Conservation (phyloP, 2,888 invertebrate species). For the Desoria tigrina region DNA sequence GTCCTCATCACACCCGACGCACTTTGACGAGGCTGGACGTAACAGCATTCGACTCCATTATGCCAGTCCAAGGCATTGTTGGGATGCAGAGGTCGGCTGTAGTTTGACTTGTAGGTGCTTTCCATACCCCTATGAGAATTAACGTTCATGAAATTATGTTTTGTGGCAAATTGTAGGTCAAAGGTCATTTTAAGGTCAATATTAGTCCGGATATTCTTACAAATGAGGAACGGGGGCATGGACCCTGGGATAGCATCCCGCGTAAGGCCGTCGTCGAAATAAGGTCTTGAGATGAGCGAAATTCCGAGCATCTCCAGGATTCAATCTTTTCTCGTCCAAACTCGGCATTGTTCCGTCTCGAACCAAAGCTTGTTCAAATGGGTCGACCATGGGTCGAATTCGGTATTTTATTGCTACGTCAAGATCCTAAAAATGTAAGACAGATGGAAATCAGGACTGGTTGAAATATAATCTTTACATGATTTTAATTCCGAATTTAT, state of each 20-base stretch:
- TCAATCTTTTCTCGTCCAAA: background rate
- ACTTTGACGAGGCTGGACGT: slow-evolving; percentile 9
- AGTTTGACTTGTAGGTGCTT: background rate
- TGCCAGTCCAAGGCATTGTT: slow-evolving; percentile 3
- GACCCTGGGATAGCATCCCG: slow-evolving; percentile 3
- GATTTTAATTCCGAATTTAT: too few relatives aligned
- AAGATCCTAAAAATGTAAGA: background rate
- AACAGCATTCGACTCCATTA: background rate
- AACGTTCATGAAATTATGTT: background rate
- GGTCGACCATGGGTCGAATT: slow-evolving; percentile 20
- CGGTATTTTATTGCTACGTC: slow-evolving; percentile 18
- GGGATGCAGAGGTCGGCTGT: slow-evolving; percentile 11
- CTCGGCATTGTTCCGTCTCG: background rate
- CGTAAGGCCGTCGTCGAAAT: slow-evolving; percentile 4
- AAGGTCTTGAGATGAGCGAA: slow-evolving; percentile 7
- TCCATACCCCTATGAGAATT: slow-evolving; percentile 10
- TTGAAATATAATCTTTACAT: too few relatives aligned
- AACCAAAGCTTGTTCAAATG: slow-evolving; percentile 16
- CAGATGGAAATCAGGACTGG: too few relatives aligned
- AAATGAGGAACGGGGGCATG: slow-evolving; percentile 7
- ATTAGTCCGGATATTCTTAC: slow-evolving; percentile 1
- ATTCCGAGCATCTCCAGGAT: slow-evolving; percentile 8
- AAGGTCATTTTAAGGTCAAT: too few relatives aligned
- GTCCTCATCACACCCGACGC: background rate
- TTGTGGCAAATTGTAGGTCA: too few relatives aligned